Conservation (phyloP, 2,797 vertebrate genomes). For the Scleropages formosus region DNA sequence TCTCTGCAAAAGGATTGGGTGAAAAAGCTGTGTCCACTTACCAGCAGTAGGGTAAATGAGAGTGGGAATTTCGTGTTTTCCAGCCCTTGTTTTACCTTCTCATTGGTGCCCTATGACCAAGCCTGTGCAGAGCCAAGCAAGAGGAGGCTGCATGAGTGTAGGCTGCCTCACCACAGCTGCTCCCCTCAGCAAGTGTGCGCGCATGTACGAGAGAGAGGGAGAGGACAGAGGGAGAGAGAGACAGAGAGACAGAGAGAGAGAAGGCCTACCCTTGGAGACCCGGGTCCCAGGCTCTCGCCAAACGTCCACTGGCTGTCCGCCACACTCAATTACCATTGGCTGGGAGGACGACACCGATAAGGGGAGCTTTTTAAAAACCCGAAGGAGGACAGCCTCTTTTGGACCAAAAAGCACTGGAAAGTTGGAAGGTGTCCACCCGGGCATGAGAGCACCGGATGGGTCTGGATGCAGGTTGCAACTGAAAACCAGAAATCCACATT, state of each 20-base stretch:
- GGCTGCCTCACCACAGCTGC: slow-evolving; percentile 66
- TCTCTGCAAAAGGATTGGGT: not conserved
- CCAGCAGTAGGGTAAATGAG: slow-evolving; percentile 52
- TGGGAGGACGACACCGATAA: slow-evolving; percentile 70
- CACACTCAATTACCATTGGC: slow-evolving; percentile 66
- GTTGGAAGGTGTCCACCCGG: not conserved
- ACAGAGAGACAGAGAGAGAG: slow-evolving; percentile 52
- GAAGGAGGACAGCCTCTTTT: slow-evolving; percentile 52
- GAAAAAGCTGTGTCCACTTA: slow-evolving; percentile 33
- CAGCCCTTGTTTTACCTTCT: slow-evolving; percentile 61
- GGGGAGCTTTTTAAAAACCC: slow-evolving; percentile 56
- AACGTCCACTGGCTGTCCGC: slow-evolving; percentile 63
- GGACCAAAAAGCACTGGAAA: slow-evolving; percentile 51
- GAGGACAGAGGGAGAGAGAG: not conserved
- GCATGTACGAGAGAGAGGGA: too few species aligned
- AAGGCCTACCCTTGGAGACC: slow-evolving; percentile 69
- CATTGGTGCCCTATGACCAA: slow-evolving; percentile 61
- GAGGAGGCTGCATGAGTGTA: slow-evolving; percentile 52
- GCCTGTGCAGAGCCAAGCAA: slow-evolving; percentile 50
- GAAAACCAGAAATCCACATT: not conserved
- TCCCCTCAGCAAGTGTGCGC: slow-evolving; percentile 43
- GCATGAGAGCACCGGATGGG: too few species aligned
- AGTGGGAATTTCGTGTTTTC: slow-evolving; percentile 36
- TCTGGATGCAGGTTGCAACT: not conserved
- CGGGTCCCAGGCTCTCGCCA: slow-evolving; percentile 44